Conservation (phyloP, 2,113 vertebrate genomes). For the Ammodytes marinus region DNA sequence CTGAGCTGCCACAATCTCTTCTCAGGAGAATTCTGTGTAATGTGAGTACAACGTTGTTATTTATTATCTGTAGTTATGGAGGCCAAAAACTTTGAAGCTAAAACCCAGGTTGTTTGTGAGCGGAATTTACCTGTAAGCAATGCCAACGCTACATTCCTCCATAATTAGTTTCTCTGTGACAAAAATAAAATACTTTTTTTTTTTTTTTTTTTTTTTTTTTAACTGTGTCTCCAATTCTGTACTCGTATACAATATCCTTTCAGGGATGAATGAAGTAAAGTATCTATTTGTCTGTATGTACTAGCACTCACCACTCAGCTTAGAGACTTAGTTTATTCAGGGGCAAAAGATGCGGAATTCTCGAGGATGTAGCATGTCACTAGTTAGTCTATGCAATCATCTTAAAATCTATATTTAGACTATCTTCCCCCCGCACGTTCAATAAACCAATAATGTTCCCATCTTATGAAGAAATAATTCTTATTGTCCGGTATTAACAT, state of each 20-base stretch:
- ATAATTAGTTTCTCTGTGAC: not conserved
- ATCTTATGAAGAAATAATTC: not conserved
- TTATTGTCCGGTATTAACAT: not conserved
- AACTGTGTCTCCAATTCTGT: not conserved
- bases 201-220: not conserved
- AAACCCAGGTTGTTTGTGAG: not conserved
- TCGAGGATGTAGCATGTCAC: conserved; percentile 26
- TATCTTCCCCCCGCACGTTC: conserved; percentile 20
- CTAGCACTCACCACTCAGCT: not conserved
- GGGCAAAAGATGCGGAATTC: conserved; percentile 3
- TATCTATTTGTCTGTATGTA: not conserved
- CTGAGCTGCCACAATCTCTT: too few relatives aligned
- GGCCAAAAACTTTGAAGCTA: not conserved
- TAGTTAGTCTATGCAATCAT: conserved; percentile 37
- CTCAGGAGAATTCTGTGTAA: too few relatives aligned
- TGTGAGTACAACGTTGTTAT: not conserved
- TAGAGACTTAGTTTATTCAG: conserved; percentile 7
- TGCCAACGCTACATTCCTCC: not conserved
- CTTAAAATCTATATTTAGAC: conserved; percentile 51
- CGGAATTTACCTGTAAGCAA: not conserved
- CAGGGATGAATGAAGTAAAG: too few relatives aligned
- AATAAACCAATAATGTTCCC: conserved; percentile 58
- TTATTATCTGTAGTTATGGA: not conserved
- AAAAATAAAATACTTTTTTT: not conserved
- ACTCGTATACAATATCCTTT: too few relatives aligned